Evolutionary conservation across 35 echinoderm and acorn worm species (phyloP).

Genomic region (Heliocidaris tuberculata): DNA sequence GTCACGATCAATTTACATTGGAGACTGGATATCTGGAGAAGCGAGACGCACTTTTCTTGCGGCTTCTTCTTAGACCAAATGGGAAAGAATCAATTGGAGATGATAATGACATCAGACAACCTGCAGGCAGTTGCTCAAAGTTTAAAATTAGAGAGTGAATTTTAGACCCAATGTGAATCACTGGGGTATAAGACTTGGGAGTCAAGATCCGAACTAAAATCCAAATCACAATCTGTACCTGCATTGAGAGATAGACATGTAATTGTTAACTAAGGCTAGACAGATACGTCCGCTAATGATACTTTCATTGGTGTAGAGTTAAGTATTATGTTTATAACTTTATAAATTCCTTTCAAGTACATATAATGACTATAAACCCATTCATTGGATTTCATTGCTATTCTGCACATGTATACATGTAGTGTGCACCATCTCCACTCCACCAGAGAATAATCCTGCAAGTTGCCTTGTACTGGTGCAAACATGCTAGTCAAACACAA

Average conservation of each 20-base stretch:
- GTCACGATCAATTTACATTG: background rate
- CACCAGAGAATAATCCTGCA: too few relatives aligned
- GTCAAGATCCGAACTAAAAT: background rate
- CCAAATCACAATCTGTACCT: background rate
- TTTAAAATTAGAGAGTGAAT: background rate
- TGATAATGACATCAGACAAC: slow-evolving; percentile 17
- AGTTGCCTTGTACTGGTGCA: too few relatives aligned
- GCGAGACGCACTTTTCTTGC: background rate
- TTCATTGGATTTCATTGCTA: too few relatives aligned
- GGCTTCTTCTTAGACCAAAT: background rate
- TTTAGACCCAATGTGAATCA: background rate
- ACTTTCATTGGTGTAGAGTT: too few relatives aligned
- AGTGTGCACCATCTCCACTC: too few relatives aligned
- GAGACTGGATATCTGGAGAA: background rate
- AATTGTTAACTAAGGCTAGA: too few relatives aligned
- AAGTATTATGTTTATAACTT: too few relatives aligned
- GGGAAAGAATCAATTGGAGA: slow-evolving; percentile 2
- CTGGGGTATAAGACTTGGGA: background rate
- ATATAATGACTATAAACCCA: too few relatives aligned
- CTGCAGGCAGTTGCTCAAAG: background rate
- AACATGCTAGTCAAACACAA: too few relatives aligned
- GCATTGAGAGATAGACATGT: background rate
- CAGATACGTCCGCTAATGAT: too few relatives aligned
- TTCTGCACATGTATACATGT: too few relatives aligned
- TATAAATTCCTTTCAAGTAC: too few relatives aligned